Evolutionary conservation across 2,113 vertebrate species (phyloP), one percentile per base, ranked within the genome.

Genomic region (Chionodraco myersi): DNA sequence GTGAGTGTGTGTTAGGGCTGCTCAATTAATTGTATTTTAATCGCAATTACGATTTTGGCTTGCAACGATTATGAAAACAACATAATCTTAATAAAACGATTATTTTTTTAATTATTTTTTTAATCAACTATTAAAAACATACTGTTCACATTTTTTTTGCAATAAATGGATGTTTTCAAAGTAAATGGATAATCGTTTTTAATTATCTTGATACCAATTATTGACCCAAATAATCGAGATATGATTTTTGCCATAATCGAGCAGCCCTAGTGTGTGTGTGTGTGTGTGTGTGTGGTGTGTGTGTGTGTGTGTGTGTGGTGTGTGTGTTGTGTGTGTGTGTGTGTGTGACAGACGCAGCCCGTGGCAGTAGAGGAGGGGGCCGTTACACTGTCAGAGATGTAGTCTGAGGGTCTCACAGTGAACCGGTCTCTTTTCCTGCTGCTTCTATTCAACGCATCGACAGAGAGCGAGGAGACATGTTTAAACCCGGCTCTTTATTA

Each of bases 321-420:
- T 72, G 52, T 78, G 58, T 70, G 49, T 54, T 75, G 71, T 54
- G 68, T 68, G 75, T 34, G 61, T 53, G 26, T 45, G 52, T 54
- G 26, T 57, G 72, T 6, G 34, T 21, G 53, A 51, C 58, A 45
- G 44, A 49, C 53, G 13, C 62, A 57, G 80, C 71, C 57, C 57
- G 84, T 79, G 91, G 95, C 94, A 83, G 95, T 92, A 96, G 96
- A 96, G 94, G 95, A 92, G 96, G 97, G 97, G 96, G 97, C 97
- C 97, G 97, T 97, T 97, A 96, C 97, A 98, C 97, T 99, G 97
- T 99, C 96, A 97, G 97, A 98, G 97, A 99, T 97, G 96, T 96
- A 97, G 96, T 97, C 96, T 95, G 94, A 96, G 96, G 96, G 96
- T 97, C 96, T 98, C 97, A 98, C 97, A 97, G 97, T 99, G 97